Evolutionary conservation across 2,113 vertebrate genomes (phyloP), one percentile per base, ranked within the genome.

Genomic region (Dipodomys stephensi): DNA sequence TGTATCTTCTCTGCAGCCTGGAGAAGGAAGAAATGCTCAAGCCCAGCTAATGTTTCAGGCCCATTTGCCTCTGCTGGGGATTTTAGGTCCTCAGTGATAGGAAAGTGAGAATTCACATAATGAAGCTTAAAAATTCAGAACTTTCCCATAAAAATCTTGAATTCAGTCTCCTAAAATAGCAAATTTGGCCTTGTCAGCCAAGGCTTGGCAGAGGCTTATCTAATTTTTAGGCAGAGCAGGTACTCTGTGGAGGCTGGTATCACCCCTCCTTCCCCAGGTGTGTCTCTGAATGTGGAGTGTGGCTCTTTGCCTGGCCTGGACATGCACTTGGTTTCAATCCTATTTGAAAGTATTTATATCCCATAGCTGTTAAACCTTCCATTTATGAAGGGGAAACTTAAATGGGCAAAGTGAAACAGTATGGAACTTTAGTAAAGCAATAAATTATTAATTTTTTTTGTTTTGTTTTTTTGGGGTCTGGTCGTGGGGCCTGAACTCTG

Each of bases 61-160:
- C 25, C 18, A 7, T 49, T 92, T 85, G 69, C 23, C 30, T 83
- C 1, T n/a, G 1, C 86, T 18, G 22, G 39, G 62, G 62, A 49
- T 74, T 49, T 65, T 90, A 86, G 68, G 10, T 60, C 35, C 39
- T 85, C 32, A 4, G n/a, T 28, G 25, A 74, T 53, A 62, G 8
- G 67, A 91, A 96, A 91, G 15, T 62, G 23, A 72, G 82, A 82
- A 44, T 69, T 88, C 76, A 49, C n/a, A 53, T n/a, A 32, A 74
- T 18, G 57, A 92, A 81, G 44, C 53, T 91, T 32, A 73, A 72
- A 87, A 19, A 30, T 8, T 20, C 19, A 91, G 30, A 35, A 65
- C 71, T 79, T 81, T 85, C 16, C n/a, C 79, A 27, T 82, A 65
- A 69, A 81, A 35, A 22, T 81, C 28, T 80, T 71, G 67, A 83